Percentiles rank a stretch among this genome's conserved stretches.
Evolutionary conservation across 1,140 invertebrate genomes (phyloP).

Genomic region (Eumeta japonica): DNA sequence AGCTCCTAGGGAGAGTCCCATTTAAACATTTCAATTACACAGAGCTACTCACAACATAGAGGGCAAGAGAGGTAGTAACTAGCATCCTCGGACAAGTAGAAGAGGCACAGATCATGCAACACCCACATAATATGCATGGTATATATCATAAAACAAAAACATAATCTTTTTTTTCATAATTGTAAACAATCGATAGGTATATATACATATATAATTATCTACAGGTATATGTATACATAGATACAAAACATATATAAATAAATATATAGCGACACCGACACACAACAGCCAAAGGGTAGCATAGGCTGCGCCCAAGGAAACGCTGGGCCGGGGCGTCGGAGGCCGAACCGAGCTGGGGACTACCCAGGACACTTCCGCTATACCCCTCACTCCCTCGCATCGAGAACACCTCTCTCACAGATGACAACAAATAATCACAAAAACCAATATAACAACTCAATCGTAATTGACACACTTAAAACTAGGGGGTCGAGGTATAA

Average conservation of each 20-base stretch:
- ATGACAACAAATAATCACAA: conserved; percentile 52
- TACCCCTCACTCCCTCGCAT: conserved; percentile 56
- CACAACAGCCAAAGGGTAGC: conserved; percentile 55
- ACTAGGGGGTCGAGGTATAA: conserved; percentile 33
- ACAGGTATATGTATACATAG: conserved; percentile 44
- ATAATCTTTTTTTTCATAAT: conserved; percentile 16
- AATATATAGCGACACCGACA: conserved; percentile 50
- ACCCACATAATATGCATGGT: conserved; percentile 36
- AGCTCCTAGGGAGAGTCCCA: conserved; percentile 30
- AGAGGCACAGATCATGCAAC: conserved; percentile 54
- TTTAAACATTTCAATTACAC: conserved; percentile 42
- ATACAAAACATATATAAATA: conserved; percentile 19
- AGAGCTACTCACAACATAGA: conserved; percentile 53
- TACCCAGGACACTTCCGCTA: conserved; percentile 52
- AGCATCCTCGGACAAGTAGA: conserved; percentile 45
- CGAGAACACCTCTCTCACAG: conserved; percentile 58
- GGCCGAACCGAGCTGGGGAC: conserved; percentile 47
- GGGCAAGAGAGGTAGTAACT: conserved; percentile 41
- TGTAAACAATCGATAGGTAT: conserved; percentile 3
- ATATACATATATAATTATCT: conserved; percentile 21
- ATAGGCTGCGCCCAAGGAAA: conserved; percentile 52
- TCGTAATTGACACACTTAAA: conserved; percentile 42
- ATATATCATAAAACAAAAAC: conserved; percentile 26
- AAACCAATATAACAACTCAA: conserved; percentile 46
- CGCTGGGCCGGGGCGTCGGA: conserved; percentile 35